Evolutionary conservation across 2,888 invertebrate species (phyloP), one percentile per base, ranked within the genome.

Genomic region (Drosophila rubida): DNA sequence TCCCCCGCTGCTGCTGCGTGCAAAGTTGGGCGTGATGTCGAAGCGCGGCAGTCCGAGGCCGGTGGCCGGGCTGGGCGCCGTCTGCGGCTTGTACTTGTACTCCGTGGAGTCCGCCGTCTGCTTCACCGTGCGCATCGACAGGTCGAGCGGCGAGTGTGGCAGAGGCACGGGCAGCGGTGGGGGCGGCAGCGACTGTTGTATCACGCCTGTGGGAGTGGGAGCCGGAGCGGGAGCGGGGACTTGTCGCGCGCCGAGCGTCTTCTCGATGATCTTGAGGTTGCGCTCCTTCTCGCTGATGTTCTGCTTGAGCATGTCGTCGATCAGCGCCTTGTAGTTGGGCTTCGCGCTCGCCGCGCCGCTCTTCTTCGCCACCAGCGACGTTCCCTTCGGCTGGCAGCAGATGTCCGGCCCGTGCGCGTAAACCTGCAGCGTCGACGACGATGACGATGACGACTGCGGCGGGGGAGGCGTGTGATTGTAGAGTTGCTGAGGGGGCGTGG

Each of bases 41-140:
- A 96, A 95, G 92, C 96, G 95, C 8, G 96, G 96, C 19, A 95
- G 94, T 51, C 93, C 92, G 9, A 73, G 6, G 2, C 75, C 35
- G 0, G 53, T 61, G 3, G 7, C 11, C 2, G 39, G 2, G 1
- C 9, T 16, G 0, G 9, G n/a, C 4, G 23, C 19, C 60, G 78
- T 66, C 58, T 71, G 75, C 58, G 81, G 71, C 51, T 74, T 72
- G 49, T 88, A 89, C 65, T 86, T 87, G 63, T 84, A 87, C 32
- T 96, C 95, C 0, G 97, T 97, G 0, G 97, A 97, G 91, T 97
- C 97, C 0, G 97, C 97, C 3, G 96, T 95, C 51, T 97, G 97
- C 90, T 96, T 95, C 0, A 97, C 95, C 1, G 97, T 97, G 91
- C 97, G 97, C 45, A 97, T 96, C 0, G 97, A 97, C 54, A 97